Evolutionary conservation across 1,140 invertebrate genomes (phyloP).

Genomic region (Euura saliciscinereae): DNA sequence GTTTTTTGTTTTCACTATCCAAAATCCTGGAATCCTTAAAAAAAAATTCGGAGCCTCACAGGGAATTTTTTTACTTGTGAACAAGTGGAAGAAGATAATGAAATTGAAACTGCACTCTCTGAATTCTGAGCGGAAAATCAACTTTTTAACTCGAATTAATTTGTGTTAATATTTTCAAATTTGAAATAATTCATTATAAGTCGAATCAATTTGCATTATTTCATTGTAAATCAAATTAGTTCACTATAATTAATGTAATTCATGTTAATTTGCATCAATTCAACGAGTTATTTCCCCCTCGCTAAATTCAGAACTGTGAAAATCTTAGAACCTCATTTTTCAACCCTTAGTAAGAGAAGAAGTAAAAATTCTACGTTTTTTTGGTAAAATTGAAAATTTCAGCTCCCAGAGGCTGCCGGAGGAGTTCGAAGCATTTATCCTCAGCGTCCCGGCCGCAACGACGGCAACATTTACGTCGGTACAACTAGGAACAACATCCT

Average conservation of each 20-base stretch:
- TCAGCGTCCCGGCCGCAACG: conserved; percentile 81
- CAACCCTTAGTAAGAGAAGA: neutral
- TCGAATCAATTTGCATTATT: no score
- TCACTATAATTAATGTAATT: no score
- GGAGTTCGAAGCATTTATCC: conserved; percentile 87
- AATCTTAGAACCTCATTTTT: conserved; percentile 9
- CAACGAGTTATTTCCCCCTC: no score
- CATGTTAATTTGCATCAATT: no score
- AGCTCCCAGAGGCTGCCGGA: conserved; percentile 84
- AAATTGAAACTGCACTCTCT: neutral
- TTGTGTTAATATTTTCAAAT: no score
- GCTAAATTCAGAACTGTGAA: no score
- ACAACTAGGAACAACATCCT: conserved; percentile 93
- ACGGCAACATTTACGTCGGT: conserved; percentile 91
- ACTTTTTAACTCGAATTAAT: no score
- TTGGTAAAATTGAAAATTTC: neutral
- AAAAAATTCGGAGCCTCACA: neutral
- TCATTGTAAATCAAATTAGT: no score
- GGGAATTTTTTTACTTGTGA: neutral
- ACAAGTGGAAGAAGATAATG: no score
- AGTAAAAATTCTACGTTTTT: conserved; percentile 6
- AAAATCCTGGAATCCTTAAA: neutral
- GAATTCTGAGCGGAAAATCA: no score
- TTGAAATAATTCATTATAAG: no score
- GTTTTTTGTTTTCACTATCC: neutral